phyloP scores from a whole-genome alignment of 2,113 vertebrate genomes.

The Camelus bactrianus region DNA sequence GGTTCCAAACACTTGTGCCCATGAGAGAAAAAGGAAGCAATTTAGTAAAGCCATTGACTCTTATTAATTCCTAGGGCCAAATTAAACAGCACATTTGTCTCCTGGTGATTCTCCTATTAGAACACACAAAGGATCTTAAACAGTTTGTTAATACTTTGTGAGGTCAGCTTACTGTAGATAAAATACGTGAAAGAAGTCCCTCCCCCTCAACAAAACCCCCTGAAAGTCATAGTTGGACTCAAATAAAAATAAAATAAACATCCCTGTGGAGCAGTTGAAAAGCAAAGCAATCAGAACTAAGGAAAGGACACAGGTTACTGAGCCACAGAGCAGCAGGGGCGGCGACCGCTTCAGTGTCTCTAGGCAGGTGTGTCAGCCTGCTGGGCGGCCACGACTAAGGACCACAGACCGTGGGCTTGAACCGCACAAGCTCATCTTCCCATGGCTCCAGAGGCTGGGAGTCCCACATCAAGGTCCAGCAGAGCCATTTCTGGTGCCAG shows the following conservation, averaged over 20 bases:
- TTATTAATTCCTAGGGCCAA: neutral
- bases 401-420: neutral
- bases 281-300: neutral
- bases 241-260: neutral
- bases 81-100: neutral
- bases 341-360: accelerated
- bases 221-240: neutral
- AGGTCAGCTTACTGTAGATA: neutral
- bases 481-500: neutral
- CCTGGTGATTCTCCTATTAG: neutral
- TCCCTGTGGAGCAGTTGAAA: neutral
- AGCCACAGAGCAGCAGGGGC: neutral
- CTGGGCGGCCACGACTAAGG: neutral
- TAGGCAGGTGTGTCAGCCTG: neutral
- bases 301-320: neutral
- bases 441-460: neutral
- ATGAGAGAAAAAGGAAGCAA: neutral
- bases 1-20: neutral
- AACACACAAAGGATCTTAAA: neutral
- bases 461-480: neutral
- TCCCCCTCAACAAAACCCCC: neutral
- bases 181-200: neutral
- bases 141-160: neutral
- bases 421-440: neutral
- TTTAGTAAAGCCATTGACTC: neutral